These are phyloP conservation scores for Agapornis canus DNA, from an alignment of 2,797 vertebrate species.

Conservation along the genomic window DNA sequence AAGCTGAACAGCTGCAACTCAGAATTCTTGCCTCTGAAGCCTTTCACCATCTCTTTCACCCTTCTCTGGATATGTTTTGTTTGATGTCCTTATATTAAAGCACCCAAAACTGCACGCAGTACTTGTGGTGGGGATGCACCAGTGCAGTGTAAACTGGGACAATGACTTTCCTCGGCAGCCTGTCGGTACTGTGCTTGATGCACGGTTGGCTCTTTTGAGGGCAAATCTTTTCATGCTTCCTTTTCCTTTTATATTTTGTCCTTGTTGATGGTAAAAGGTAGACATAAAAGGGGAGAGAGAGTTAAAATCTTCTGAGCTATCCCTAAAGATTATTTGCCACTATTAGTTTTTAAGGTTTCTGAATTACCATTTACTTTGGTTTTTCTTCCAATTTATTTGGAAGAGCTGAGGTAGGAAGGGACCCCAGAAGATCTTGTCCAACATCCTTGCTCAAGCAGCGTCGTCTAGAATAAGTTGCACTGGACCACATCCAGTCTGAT, in stretches of 20 bases:
- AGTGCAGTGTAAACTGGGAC: neutral
- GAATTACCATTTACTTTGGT: neutral
- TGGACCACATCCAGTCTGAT: no score
- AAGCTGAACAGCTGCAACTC: neutral
- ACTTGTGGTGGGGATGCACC: neutral
- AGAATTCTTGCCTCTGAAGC: neutral
- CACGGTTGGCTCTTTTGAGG: neutral
- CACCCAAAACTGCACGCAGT: neutral
- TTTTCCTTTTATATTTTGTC: neutral
- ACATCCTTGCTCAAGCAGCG: neutral
- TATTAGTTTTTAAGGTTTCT: neutral
- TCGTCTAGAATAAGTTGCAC: neutral
- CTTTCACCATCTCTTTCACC: neutral
- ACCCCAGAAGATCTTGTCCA: neutral
- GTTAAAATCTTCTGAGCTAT: neutral
- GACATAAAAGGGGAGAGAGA: neutral
- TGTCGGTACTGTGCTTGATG: neutral
- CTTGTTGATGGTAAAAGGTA: neutral
- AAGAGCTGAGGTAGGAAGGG: neutral
- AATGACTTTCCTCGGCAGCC: fast-evolving
- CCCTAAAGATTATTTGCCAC: neutral
- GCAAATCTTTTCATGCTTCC: neutral
- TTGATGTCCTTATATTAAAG: neutral
- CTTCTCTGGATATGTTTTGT: neutral
- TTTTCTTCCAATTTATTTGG: neutral